Evolutionary conservation across 2,888 invertebrate species (phyloP), one percentile per base, ranked within the genome.

Genomic region (Polydrusus cervinus): DNA sequence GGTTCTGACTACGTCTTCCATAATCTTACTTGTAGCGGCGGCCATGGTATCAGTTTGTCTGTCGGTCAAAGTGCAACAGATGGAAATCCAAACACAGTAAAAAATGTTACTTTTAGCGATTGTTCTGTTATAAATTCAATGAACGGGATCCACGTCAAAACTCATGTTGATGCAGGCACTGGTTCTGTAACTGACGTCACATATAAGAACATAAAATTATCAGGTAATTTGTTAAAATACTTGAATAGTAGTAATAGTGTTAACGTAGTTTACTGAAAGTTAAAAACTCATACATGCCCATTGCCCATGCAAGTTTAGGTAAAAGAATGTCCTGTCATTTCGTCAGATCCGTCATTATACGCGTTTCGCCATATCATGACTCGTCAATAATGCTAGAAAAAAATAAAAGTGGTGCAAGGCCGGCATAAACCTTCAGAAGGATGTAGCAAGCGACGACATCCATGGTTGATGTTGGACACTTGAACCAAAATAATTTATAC

Each of bases 41-140:
- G 80, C n/a, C 80, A 80, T 64, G 80, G 80, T n/a, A 55, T 80
- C 11, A 80, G 80, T 69, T 74, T 80, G 25, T 80, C 80, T 10
- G 77, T 80, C 14, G 80, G 80, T 3, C 67, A 70, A 60, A 80
- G 77, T 60, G 49, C 61, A 25, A 45, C 43, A 20, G 73, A 75
- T 49, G 72, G 76, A 6, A 61, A 67, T 11, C 51, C 47, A 14
- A 80, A 80, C 53, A 74, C 73, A 1, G 79, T 78, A 11, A 25
- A 45, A n/a, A 78, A 80, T 49, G 68, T 80, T 9, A 75, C 73
- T 7, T 80, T 80, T 45, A 55, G 53, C 1, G 75, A 78, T 57
- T 77, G 73, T 34, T 68, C 53, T 16, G 79, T 80, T 8, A 49
- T 6, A 6, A 79, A 80, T 43, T 80, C 80, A 0, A 49, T 68